Percentiles rank a stretch among this genome's conserved stretches.
Conservation (phyloP, 2,113 vertebrate species). For the Chamaea fasciata region DNA sequence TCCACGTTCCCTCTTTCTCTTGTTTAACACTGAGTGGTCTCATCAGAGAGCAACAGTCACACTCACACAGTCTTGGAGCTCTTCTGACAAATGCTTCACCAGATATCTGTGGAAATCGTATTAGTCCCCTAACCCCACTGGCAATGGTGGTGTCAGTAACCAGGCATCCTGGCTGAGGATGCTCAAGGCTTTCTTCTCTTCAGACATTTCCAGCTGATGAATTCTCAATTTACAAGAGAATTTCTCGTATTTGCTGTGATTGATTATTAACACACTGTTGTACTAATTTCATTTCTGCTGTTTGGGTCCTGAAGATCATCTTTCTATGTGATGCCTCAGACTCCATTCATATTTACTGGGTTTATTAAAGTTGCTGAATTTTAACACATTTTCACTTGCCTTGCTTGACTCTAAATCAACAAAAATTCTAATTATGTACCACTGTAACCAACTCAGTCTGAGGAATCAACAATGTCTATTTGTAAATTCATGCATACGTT, state of each 20-base stretch:
- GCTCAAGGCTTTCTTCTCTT: neutral
- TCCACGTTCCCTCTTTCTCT: accelerated
- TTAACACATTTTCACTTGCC: neutral
- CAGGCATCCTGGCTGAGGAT: neutral
- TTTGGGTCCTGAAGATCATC: neutral
- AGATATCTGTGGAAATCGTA: neutral
- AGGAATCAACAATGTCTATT: neutral
- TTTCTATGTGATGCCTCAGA: neutral
- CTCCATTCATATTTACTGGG: neutral
- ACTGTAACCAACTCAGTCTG: neutral
- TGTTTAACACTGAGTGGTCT: neutral
- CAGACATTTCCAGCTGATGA: neutral
- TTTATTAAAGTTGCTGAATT: neutral
- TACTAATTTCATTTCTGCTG: neutral
- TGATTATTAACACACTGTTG: neutral
- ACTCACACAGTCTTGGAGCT: neutral
- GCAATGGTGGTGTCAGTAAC: accelerated
- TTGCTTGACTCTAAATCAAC: neutral
- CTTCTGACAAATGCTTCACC: neutral
- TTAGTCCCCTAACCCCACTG: too few relatives aligned
- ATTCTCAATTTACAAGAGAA: neutral
- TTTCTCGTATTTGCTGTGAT: neutral
- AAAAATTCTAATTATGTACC: neutral
- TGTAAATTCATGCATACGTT: neutral
- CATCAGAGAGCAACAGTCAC: neutral